Base-by-base conservation (phyloP, 2,797 vertebrate species). In the Ibycter americanus region DNA sequence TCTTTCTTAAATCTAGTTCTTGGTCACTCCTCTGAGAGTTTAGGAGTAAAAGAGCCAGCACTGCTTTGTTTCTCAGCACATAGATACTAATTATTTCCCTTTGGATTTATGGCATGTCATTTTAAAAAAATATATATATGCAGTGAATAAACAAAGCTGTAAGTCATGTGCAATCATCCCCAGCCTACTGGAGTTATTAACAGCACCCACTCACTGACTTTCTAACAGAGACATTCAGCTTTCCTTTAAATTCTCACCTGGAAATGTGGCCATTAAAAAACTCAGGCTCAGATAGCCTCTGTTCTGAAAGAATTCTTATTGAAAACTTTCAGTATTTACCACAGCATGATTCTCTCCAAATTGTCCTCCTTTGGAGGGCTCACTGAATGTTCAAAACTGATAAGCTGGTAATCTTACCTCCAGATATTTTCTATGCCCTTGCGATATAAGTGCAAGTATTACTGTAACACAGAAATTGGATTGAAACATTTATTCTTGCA, bases 81-180 rank as follows among this genome's bases (percentile, higher is more conserved):
- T 14, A 42, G 90, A 63, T 56, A 32, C 52, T 90, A 91, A 91
- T 90, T 89, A 81, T 93, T 97, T 96, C 86, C 86, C 88, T 84
- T 89, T 89, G 80, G 81, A 79, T 84, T 94, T 96, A 65, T 46
- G 66, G 63, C 34, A 23, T 31, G 36, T 56, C 63, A 67, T 84
- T 87, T 36, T 21, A 74, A 84, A 58, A 77, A 42, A 40, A n/a
- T 62, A 25, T 54, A 59, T 32, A 83, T 44, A 59, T 11, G 25
- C 74, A 89, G 81, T 54, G 81, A 95, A 88, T 83, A 97, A 96
- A 95, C 78, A 93, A 93, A 83, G 54, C 82, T 72, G 11, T 46
- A 96, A 94, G 67, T 96, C 94, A 73, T 67, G 71, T 91, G 83
- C 63, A 80, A 44, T 87, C 92, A 87, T 71, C 17, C 49, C 42